Conservation (phyloP, 2,888 invertebrate genomes). For the Lepidochitona cinerea region DNA sequence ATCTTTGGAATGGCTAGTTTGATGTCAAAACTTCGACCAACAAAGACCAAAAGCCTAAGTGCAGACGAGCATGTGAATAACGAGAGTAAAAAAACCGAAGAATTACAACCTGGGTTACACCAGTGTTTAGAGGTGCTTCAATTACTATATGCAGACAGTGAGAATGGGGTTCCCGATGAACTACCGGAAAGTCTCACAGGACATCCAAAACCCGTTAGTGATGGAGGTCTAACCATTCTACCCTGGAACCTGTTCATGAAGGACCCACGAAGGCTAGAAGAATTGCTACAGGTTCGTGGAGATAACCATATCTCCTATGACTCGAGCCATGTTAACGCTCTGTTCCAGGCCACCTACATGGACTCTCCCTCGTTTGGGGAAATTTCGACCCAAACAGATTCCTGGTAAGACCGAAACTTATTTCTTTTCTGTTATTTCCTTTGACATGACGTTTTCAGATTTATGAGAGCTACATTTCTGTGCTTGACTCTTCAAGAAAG, state of each 20-base stretch:
- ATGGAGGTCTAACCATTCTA: neutral
- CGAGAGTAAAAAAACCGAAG: neutral
- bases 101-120: neutral
- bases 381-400: conserved; percentile 46
- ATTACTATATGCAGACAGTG: neutral
- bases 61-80: neutral
- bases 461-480: too few relatives aligned
- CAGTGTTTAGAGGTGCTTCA: neutral
- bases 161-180: neutral
- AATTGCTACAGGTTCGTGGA: neutral
- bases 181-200: neutral
- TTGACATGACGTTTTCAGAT: too few relatives aligned
- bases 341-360: conserved; percentile 52
- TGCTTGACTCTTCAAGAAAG: too few relatives aligned
- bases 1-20: too few relatives aligned
- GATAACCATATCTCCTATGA: conserved; percentile 31
- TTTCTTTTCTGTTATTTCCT: too few relatives aligned
- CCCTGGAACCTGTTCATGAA: neutral
- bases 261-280: neutral
- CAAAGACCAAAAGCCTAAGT: neutral
- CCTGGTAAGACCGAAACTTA: too few relatives aligned
- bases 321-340: conserved; percentile 50
- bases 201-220: neutral
- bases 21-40: neutral
- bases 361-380: conserved; percentile 50